These are phyloP conservation scores for Epinephelus coioides DNA, from an alignment of 2,797 vertebrate genomes.

Conservation along the genomic window DNA sequence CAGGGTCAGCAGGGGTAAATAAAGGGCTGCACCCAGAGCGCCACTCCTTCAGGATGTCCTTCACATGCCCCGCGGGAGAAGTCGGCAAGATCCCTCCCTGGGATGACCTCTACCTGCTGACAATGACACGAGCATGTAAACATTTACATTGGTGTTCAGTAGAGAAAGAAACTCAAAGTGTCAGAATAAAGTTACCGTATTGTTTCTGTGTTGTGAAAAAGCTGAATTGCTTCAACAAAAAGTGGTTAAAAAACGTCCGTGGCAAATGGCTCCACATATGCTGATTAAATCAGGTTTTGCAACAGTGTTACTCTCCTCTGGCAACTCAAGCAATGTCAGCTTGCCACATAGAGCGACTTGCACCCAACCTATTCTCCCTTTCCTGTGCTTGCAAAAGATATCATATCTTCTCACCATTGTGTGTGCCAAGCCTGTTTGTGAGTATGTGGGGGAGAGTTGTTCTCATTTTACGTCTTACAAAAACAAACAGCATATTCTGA, in stretches of 20 bases:
- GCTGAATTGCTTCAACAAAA: not conserved
- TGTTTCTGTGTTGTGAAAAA: not conserved
- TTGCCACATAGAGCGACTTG: conserved; percentile 59
- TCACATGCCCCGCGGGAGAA: conserved; percentile 60
- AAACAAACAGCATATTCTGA: conserved; percentile 31
- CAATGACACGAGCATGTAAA: conserved; percentile 44
- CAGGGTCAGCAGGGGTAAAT: conserved; percentile 73
- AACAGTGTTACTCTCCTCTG: conserved; percentile 51
- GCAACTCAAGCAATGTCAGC: conserved; percentile 50
- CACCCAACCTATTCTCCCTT: conserved; percentile 30
- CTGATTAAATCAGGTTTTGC: conserved; percentile 68
- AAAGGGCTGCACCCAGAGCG: conserved; percentile 52
- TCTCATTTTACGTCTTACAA: conserved; percentile 3
- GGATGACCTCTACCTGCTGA: conserved; percentile 57
- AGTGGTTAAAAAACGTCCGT: conserved; percentile 5
- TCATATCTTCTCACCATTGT: conserved; percentile 28
- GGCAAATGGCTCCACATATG: conserved; percentile 13
- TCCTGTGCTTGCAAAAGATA: conserved; percentile 68
- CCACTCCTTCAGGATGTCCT: conserved; percentile 69
- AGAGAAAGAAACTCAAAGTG: not conserved
- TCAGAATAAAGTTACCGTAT: not conserved
- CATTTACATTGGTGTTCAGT: not conserved
- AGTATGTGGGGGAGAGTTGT: not conserved
- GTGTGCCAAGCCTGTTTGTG: conserved; percentile 19
- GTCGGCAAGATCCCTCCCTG: conserved; percentile 16